Evolutionary conservation across 2,888 invertebrate genomes (phyloP).

Genomic region (Leptopilina myrica): DNA sequence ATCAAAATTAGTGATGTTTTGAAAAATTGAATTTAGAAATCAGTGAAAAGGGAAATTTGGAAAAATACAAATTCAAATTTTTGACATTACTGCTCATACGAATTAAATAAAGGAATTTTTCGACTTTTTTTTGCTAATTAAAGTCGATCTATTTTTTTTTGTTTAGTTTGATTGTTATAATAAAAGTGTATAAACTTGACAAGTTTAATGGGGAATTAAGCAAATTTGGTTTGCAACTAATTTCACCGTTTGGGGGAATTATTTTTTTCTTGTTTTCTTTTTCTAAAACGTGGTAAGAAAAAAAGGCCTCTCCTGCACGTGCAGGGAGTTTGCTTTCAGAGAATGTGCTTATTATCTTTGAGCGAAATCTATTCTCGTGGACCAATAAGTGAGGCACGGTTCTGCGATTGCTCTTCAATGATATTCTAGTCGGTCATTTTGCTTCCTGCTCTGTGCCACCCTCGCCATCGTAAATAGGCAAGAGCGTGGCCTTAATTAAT

Average conservation of each 20-base stretch:
- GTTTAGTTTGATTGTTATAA: no score
- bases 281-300: not conserved
- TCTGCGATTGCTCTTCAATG: conserved; percentile 37
- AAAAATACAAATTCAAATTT: no score
- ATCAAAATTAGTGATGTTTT: no score
- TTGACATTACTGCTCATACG: no score
- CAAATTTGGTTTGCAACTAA: not conserved
- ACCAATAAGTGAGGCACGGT: conserved; percentile 38
- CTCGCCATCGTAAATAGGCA: conserved; percentile 26
- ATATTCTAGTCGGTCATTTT: conserved; percentile 34
- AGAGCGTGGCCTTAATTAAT: conserved; percentile 33
- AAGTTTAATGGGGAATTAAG: not conserved
- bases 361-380: conserved; percentile 34
- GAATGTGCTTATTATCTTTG: conserved; percentile 2
- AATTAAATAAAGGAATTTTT: no score
- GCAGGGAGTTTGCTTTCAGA: conserved; percentile 28
- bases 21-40: no score
- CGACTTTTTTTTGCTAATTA: no score
- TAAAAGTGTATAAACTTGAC: no score
- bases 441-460: conserved; percentile 40
- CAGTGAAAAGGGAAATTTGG: no score
- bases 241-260: not conserved
- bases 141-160: no score
- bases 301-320: conserved; percentile 7
- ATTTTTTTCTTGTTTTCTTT: not conserved